Evolutionary conservation across 2,113 vertebrate genomes (phyloP).

Genomic region (Hypomesus transpacificus): DNA sequence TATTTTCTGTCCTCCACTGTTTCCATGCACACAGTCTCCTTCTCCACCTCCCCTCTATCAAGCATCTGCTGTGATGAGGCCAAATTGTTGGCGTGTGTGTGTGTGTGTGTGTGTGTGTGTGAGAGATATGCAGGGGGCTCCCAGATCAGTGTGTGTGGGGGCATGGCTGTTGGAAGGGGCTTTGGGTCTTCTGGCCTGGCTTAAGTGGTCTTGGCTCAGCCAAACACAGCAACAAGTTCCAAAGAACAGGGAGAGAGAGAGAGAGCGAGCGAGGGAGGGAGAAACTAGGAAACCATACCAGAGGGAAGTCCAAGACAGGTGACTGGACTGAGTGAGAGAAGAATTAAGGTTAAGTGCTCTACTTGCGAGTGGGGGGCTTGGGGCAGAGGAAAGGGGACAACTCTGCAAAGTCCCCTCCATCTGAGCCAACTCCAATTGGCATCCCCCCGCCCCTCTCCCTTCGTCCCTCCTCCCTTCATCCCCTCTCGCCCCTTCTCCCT

Average conservation of each 20-base stretch:
- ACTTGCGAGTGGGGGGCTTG: slow-evolving; percentile 56
- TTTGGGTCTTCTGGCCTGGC: slow-evolving; percentile 35
- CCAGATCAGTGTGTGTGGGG: slow-evolving; percentile 25
- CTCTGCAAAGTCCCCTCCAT: slow-evolving; percentile 52
- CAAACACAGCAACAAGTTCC: slow-evolving; percentile 39
- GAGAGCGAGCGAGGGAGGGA: slow-evolving; percentile 34
- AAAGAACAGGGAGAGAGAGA: slow-evolving; percentile 39
- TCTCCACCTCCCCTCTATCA: no score
- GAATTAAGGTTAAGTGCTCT: slow-evolving; percentile 63
- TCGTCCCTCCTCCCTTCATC: slow-evolving; percentile 31
- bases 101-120: not conserved
- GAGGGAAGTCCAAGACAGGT: slow-evolving; percentile 40
- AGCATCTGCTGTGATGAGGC: not conserved
- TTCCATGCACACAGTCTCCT: no score
- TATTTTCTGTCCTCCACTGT: no score
- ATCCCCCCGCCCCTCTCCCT: slow-evolving; percentile 36
- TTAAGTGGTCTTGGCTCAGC: slow-evolving; percentile 51
- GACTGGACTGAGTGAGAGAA: slow-evolving; percentile 46
- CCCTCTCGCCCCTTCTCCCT: slow-evolving; percentile 8
- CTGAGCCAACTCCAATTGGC: slow-evolving; percentile 60
- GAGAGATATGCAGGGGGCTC: not conserved
- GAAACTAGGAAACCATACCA: slow-evolving; percentile 54
- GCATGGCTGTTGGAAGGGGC: slow-evolving; percentile 37
- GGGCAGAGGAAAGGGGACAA: slow-evolving; percentile 29
- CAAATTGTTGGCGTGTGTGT: not conserved